Evolutionary conservation across 2,113 vertebrate species (phyloP), one percentile per base, ranked within the genome.

Genomic region (Rhynchomys soricoides): DNA sequence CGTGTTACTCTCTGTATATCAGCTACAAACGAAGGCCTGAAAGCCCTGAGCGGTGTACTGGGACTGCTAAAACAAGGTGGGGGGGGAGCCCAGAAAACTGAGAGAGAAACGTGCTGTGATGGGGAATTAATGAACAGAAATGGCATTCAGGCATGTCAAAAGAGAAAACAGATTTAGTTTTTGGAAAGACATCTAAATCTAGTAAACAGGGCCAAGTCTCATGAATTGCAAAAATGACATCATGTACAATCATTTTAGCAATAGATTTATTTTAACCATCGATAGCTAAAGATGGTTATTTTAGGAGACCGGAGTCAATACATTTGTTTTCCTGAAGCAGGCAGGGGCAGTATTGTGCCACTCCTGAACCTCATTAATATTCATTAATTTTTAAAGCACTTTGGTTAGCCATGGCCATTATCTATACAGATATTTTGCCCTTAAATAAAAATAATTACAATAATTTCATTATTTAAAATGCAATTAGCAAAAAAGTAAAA

Each of bases 221-320:
- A 87, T 37, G 89, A 98, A 97, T 79, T 95, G 50, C 74, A 79
- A 96, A 96, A 95, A 95, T 4, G 73, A 29, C 70, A 93, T 88
- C 91, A 74, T 78, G 64, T 95, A 96, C 59, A 64, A 78, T 93
- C 74, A 90, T 95, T 89, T 93, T 90, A 96, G 91, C 86, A 97
- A 95, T 94, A 93, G 92, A 90, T 96, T 96, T 95, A 97, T 96
- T 96, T 97, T 96, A 96, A 96, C 75, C 90, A 90, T 97, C 94
- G 87, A 74, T 95, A 97, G 96, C 95, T 93, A 90, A 95, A 17
- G 40, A 37, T 81, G 92, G 86, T 95, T 97, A 95, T 96, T 96
- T 97, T 95, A 91, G 97, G 91, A 97, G 91, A 96, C 96, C 29
- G 83, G 96, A 97, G 97, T 97, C 95, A 94, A 96, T 96, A 94